These are phyloP conservation scores for Chiloscyllium punctatum DNA, from an alignment of 2,797 vertebrate species.

Conservation along the genomic window DNA sequence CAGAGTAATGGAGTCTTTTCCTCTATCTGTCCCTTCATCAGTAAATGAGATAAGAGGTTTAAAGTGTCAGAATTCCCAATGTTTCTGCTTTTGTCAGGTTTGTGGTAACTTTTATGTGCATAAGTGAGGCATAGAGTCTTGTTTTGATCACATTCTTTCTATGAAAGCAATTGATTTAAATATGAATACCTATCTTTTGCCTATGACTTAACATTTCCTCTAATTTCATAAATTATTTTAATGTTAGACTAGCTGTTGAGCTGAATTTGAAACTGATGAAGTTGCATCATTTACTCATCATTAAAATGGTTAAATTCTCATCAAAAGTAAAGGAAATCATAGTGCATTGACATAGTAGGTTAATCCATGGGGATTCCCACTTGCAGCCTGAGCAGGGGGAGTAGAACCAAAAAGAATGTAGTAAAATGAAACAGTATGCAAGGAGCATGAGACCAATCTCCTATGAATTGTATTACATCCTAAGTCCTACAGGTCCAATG, in stretches of 20 bases:
- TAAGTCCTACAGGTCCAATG: background rate
- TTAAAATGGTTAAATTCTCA: background rate
- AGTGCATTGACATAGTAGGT: background rate
- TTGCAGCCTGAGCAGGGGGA: background rate
- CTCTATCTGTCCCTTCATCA: no score
- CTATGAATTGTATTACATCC: background rate
- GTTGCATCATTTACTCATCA: background rate
- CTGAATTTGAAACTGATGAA: background rate
- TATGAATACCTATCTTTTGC: background rate
- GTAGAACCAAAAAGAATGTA: no score
- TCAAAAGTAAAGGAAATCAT: background rate
- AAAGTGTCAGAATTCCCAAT: background rate
- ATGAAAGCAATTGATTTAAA: background rate
- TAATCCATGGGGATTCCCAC: background rate
- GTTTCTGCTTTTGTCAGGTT: background rate
- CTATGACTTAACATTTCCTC: background rate
- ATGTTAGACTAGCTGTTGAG: background rate
- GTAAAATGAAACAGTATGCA: background rate
- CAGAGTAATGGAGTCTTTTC: background rate
- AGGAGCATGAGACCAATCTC: background rate
- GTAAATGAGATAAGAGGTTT: background rate
- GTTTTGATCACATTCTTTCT: background rate
- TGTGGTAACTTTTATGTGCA: background rate
- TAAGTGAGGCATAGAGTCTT: background rate
- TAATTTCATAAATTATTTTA: background rate